Conservation (phyloP, 2,888 invertebrate species). For the Drosophila lacicola region DNA sequence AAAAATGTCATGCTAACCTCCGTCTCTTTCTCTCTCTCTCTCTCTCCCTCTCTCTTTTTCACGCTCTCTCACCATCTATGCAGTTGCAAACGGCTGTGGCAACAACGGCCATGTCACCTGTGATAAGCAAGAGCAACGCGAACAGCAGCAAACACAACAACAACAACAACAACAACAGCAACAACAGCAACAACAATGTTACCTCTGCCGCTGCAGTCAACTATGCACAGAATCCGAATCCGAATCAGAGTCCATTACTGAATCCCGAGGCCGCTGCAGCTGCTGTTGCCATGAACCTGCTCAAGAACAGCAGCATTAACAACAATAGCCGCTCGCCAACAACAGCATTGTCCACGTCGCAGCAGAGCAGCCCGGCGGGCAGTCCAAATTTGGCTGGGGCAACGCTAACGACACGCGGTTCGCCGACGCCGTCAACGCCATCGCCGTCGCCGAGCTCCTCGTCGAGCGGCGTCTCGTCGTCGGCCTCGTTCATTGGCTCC, state of each 20-base stretch:
- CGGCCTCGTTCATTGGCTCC: constrained; percentile 72
- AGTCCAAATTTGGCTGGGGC: constrained; percentile 66
- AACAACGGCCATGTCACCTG: constrained; percentile 83
- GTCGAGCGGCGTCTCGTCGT: constrained; percentile 84
- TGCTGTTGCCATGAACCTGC: constrained; percentile 33
- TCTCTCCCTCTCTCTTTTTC: constrained; percentile 33
- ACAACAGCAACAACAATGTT: constrained; percentile 30
- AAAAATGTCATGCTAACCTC: neutral
- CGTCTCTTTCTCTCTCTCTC: neutral
- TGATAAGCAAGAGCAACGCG: constrained; percentile 82
- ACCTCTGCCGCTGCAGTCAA: constrained; percentile 41
- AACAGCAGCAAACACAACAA: constrained; percentile 41
- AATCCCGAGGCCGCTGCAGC: constrained; percentile 25
- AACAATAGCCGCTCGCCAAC: constrained; percentile 34
- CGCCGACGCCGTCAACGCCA: constrained; percentile 84
- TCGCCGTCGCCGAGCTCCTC: constrained; percentile 84
- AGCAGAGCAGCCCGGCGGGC: constrained; percentile 64
- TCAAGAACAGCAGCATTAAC: constrained; percentile 42
- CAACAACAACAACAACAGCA: constrained; percentile 36
- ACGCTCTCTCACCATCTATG: constrained; percentile 38
- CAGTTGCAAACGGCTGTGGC: constrained; percentile 82
- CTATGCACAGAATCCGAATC: constrained; percentile 23
- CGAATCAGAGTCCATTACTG: constrained; percentile 17
- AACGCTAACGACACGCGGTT: constrained; percentile 77
- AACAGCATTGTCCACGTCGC: constrained; percentile 30